These are phyloP conservation scores for Palythoa caribaeorum DNA, from an alignment of 92 coral and sea anemone species.

Conservation along the genomic window DNA sequence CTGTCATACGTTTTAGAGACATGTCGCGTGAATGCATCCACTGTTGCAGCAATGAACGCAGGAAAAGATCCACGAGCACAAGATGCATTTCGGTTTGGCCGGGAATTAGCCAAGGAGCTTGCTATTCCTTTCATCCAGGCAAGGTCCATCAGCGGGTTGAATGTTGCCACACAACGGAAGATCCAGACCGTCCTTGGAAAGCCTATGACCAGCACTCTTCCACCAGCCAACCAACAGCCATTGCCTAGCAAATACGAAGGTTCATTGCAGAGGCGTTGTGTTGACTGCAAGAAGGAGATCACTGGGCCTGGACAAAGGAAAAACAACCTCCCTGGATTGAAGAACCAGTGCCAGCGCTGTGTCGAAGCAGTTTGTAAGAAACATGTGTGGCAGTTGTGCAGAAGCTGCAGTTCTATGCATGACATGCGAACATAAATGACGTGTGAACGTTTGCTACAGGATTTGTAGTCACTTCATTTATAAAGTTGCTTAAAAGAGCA, in stretches of 20 bases:
- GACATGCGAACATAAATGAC: not conserved
- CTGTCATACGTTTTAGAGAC: not conserved
- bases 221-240: not conserved
- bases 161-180: not conserved
- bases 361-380: not conserved
- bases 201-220: not conserved
- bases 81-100: not conserved
- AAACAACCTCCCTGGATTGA: not conserved
- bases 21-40: not conserved
- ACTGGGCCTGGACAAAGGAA: too few species aligned
- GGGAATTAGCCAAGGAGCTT: not conserved
- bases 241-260: not conserved
- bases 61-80: slow-evolving; percentile 14
- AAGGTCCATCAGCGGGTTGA: not conserved
- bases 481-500: not conserved
- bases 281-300: not conserved
- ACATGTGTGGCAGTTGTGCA: not conserved
- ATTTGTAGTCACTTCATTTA: not conserved
- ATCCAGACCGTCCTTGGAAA: slow-evolving; percentile 12
- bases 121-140: not conserved
- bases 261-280: not conserved
- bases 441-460: not conserved
- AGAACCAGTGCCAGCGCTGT: not conserved
- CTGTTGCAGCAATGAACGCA: slow-evolving; percentile 6
- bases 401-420: not conserved